Base-by-base conservation (phyloP, 2,113 vertebrate species). In the Callocephalon fimbriatum region DNA sequence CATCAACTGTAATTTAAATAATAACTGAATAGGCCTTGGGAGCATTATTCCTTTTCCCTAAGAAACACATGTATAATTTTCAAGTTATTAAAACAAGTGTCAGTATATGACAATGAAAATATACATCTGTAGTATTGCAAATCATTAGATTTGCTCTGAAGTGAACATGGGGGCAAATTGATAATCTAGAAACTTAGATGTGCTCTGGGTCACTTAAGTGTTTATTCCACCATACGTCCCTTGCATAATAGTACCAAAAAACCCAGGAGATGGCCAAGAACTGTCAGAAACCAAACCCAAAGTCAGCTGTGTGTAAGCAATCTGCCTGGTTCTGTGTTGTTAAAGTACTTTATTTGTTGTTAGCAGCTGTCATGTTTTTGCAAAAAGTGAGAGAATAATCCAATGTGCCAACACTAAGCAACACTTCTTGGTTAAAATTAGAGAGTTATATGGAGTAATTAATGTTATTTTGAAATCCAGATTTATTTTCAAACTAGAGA, bases 1-100 rank as follows among this genome's bases (percentile, higher is more conserved):
- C 56, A 94, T 76, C 32, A 48, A 26, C 74, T 93, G 66, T 94
- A 78, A 85, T 93, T 93, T 85, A 93, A 88, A 88, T 59, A 92
- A 85, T 86, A 91, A 94, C 56, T 79, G 44, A 53, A 3, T 45
- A 54, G 75, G 48, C 10, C 78, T 56, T 62, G 78, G 62, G 75
- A 97, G 27, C 6, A 44, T 92, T 85, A 94, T 79, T 93, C 26
- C 27, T 92, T 94, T 76, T 85, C 90, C 74, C 74, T 37, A 15
- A 82, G 88, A 92, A 95, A 65, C 58, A 61, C 40, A 10, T n/a
- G 58, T 66, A 61, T 68, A 63, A 85, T 92, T 97, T 59, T 47
- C n/a, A 47, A 54, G 56, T 79, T 94, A 91, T 88, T 78, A 78
- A 78, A 94, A 85, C 6, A 18, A 82, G 38, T 85, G 74, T 75